Percentiles rank a stretch among this genome's conserved stretches.
phyloP scores from a whole-genome alignment of 2,113 vertebrate genomes.

The Catagonus wagneri region DNA sequence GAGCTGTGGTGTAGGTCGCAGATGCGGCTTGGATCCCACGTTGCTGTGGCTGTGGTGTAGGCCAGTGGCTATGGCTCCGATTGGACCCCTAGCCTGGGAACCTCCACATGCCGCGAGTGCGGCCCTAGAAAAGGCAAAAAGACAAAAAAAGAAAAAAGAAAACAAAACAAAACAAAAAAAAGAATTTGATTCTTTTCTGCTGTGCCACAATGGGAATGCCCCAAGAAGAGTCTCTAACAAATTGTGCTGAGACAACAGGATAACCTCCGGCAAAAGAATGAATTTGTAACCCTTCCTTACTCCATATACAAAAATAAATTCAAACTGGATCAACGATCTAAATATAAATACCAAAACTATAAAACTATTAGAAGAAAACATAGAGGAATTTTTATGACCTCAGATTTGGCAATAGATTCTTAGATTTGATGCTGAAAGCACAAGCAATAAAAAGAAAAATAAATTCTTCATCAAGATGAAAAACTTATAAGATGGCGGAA shows the following conservation, averaged over 20 bases:
- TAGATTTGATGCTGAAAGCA: background rate
- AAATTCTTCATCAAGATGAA: conserved; percentile 34
- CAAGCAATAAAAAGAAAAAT: background rate
- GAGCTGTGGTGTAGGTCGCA: too few relatives aligned
- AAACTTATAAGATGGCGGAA: too few relatives aligned
- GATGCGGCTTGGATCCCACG: too few relatives aligned
- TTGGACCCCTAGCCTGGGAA: too few relatives aligned
- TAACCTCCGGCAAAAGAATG: background rate
- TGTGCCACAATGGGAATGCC: too few relatives aligned
- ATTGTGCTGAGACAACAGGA: background rate
- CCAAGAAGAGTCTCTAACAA: background rate
- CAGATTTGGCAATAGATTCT: background rate
- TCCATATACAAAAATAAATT: background rate
- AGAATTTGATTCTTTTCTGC: too few relatives aligned
- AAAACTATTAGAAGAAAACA: conserved; percentile 34
- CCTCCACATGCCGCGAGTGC: too few relatives aligned
- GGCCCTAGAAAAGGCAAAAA: too few relatives aligned
- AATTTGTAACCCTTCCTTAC: background rate
- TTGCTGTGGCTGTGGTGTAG: too few relatives aligned
- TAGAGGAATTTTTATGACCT: background rate
- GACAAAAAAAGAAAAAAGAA: too few relatives aligned
- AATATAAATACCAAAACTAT: background rate
- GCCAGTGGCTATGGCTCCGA: too few relatives aligned
- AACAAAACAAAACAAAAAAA: too few relatives aligned
- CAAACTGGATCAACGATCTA: background rate